Percentiles rank a stretch among this genome's conserved stretches.
Evolutionary conservation across 2,113 vertebrate genomes (phyloP).

Genomic region (Platycercus adscitus): DNA sequence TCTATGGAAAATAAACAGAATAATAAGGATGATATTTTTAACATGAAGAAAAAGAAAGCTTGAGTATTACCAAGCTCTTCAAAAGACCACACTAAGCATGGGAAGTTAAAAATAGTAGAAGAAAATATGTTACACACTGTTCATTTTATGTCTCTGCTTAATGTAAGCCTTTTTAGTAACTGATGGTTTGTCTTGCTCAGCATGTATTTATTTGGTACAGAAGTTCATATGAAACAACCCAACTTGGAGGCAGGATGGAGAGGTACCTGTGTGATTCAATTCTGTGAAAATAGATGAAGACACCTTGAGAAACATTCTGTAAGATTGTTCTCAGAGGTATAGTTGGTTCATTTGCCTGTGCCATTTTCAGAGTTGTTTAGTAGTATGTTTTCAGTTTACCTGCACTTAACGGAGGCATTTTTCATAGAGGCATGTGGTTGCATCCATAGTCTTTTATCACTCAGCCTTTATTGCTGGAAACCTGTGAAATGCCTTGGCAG

Average conservation of each 20-base stretch:
- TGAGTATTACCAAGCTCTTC: neutral
- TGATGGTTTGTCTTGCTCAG: neutral
- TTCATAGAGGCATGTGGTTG: neutral
- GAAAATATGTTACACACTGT: neutral
- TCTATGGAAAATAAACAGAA: neutral
- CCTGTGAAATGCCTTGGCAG: neutral
- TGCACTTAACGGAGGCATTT: neutral
- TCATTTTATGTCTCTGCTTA: neutral
- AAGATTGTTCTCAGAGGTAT: neutral
- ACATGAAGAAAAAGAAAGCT: neutral
- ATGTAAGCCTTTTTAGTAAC: neutral
- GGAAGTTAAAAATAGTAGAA: neutral
- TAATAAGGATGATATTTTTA: neutral
- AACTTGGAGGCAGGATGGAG: neutral
- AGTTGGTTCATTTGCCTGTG: neutral
- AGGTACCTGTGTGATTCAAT: neutral
- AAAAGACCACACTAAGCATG: neutral
- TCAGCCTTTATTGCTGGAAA: neutral
- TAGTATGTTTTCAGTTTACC: neutral
- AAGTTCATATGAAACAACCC: neutral
- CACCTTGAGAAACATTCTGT: neutral
- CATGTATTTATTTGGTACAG: neutral
- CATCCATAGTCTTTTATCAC: neutral
- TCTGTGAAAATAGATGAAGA: neutral
- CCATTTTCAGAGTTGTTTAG: neutral